Percentiles rank a stretch among this genome's conserved stretches.
Conservation (phyloP, 2,113 vertebrate species). For the Oryzias melastigma region DNA sequence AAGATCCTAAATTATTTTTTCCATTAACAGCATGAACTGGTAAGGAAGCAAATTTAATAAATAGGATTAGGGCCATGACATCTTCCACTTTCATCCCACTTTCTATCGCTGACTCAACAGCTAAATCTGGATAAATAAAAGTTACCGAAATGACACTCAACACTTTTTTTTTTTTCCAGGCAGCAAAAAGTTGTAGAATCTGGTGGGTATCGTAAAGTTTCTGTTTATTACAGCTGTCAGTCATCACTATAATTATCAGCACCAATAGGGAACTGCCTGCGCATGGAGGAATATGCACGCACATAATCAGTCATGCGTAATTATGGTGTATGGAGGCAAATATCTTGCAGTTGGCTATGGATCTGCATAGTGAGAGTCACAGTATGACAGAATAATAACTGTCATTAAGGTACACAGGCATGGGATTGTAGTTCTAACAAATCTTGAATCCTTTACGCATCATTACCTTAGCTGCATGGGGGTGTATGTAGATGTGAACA, state of each 20-base stretch:
- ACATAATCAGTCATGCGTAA: slow-evolving; percentile 60
- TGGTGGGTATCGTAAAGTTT: slow-evolving; percentile 24
- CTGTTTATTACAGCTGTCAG: slow-evolving; percentile 69
- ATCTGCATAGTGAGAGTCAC: slow-evolving; percentile 52
- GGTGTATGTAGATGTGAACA: slow-evolving; percentile 24
- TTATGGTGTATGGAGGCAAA: slow-evolving; percentile 55
- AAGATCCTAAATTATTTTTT: too few relatives aligned
- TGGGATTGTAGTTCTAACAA: slow-evolving; percentile 53
- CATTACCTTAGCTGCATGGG: slow-evolving; percentile 47
- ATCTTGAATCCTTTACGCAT: slow-evolving; percentile 48
- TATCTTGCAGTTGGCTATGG: slow-evolving; percentile 52
- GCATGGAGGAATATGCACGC: slow-evolving; percentile 15
- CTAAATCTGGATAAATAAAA: too few relatives aligned
- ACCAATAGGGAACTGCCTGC: slow-evolving; percentile 43
- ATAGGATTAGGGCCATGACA: too few relatives aligned
- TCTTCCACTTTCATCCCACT: too few relatives aligned
- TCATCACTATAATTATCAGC: slow-evolving; percentile 65
- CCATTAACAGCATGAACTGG: too few relatives aligned
- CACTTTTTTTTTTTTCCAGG: slow-evolving; percentile 15
- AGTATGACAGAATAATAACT: slow-evolving; percentile 69
- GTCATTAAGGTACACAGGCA: slow-evolving; percentile 64
- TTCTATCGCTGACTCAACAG: too few relatives aligned
- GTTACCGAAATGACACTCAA: slow-evolving; percentile 12
- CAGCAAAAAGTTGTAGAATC: slow-evolving; percentile 25
- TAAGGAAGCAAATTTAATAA: too few relatives aligned